Evolutionary conservation across 2,888 invertebrate genomes (phyloP), one percentile per base, ranked within the genome.

Genomic region (Cordilura impudica): DNA sequence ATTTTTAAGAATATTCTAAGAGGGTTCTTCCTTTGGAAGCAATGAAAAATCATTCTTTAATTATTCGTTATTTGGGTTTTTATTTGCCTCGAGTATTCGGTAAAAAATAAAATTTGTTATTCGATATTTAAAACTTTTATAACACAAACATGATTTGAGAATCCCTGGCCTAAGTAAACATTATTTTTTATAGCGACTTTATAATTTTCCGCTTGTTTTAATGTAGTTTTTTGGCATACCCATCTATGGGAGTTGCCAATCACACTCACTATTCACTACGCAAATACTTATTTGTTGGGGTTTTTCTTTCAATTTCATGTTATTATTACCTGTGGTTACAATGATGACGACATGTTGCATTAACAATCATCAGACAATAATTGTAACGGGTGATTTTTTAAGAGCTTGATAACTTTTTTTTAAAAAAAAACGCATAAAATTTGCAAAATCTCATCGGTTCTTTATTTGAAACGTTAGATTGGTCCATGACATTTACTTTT

Each of bases 301-400:
- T 61, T 26, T 61, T 45, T 49, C 12, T 49, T 49, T 23, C n/a
- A n/a, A n/a, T 21, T 39, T 39, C 2, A 1, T 39, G 12, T 2
- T 39, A 39, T 4, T 39, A 12, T 39, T 39, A 31, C 10, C 3
- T 4, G n/a, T 39, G n/a, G n/a, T 39, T 39, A 12, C 35, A 26
- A 14, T 21, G 61, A 63, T 56, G 54, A 72, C 63, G 63, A 63
- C 63, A 72, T 72, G 71, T 72, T 63, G 71, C 63, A 45, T 5
- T 39, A 35, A 12, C 26, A 8, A 18, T 23, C 23, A 53, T 45
- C 16, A 18, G 51, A n/a, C n/a, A n/a, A n/a, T n/a, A n/a, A n/a
- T n/a, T n/a, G n/a, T n/a, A n/a, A n/a, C n/a, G n/a, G n/a, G n/a
- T n/a, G n/a, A n/a, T n/a, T n/a, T n/a, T n/a, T n/a, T n/a, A n/a